A percentile compares a stretch with the other conserved stretches of the same genome.
Evolutionary conservation across 2,888 invertebrate genomes (phyloP).

Genomic region (Drosophila aldrichi): DNA sequence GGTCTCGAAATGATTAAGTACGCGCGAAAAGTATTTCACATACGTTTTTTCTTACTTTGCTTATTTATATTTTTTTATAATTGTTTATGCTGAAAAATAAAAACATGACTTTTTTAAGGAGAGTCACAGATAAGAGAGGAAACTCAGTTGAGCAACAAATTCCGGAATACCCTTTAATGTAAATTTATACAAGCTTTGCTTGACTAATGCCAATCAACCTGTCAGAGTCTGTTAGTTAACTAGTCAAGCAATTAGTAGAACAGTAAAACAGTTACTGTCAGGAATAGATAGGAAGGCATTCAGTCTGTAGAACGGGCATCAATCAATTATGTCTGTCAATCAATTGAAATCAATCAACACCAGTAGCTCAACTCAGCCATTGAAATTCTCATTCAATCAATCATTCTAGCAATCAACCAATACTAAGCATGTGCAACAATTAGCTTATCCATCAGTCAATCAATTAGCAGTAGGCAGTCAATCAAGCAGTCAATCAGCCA

Average conservation of each 20-base stretch:
- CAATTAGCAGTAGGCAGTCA: not conserved
- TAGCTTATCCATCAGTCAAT: not conserved
- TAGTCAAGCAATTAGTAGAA: no score
- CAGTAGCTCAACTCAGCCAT: not conserved
- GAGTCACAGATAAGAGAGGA: not conserved
- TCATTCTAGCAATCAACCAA: not conserved
- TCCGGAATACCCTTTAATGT: slow-evolving; percentile 16
- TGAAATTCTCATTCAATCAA: not conserved
- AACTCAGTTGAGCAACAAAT: not conserved
- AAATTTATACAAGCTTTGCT: not conserved
- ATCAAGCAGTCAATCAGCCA: not conserved
- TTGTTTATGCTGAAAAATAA: slow-evolving; percentile 53
- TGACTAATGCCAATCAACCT: not conserved
- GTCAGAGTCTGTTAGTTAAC: not conserved
- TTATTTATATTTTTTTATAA: slow-evolving; percentile 48
- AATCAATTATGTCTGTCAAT: not conserved
- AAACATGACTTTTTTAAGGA: slow-evolving; percentile 20
- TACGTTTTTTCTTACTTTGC: slow-evolving; percentile 7
- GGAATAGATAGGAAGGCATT: no score
- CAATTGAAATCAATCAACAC: not conserved
- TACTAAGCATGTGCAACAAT: not conserved
- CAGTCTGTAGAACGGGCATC: no score
- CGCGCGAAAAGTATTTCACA: slow-evolving; percentile 36
- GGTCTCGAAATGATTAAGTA: slow-evolving; percentile 29
- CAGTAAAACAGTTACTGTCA: no score